phyloP scores from a whole-genome alignment of 2,797 vertebrate genomes.

The Sciurus carolinensis region DNA sequence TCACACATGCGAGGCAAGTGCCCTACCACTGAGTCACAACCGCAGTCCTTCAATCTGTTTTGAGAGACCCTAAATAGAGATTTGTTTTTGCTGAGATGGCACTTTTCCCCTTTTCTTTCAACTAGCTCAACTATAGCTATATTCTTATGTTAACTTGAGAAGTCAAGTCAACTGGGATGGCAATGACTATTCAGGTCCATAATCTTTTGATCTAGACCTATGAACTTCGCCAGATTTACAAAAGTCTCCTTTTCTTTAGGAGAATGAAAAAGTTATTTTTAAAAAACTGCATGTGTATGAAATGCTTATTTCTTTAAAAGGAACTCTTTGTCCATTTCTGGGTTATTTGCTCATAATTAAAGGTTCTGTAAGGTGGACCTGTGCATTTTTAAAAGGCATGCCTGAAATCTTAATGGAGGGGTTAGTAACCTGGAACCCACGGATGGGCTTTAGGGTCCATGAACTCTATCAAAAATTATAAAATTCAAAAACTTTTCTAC shows the following conservation, averaged over 20 bases:
- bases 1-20: too few relatives aligned
- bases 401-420: neutral
- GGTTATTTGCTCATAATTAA: slow-evolving; percentile 29
- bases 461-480: slow-evolving; percentile 19
- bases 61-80: slow-evolving; percentile 15
- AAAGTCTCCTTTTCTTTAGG: neutral
- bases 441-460: neutral
- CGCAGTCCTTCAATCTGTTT: neutral
- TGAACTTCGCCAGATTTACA: neutral
- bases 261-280: slow-evolving; percentile 4
- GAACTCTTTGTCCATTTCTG: slow-evolving; percentile 30
- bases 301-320: slow-evolving; percentile 64
- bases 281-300: neutral
- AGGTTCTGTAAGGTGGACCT: neutral
- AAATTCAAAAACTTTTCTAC: neutral
- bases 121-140: neutral
- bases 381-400: neutral
- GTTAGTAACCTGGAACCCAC: neutral
- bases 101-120: neutral
- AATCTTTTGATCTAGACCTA: slow-evolving; percentile 4
- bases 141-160: neutral
- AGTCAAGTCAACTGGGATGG: neutral
- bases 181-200: neutral
- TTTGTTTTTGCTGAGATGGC: neutral
- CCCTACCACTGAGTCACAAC: too few relatives aligned